These are phyloP conservation scores for Macrostomum lignano DNA, from an alignment of 1,140 invertebrate genomes.

Conservation along the genomic window DNA sequence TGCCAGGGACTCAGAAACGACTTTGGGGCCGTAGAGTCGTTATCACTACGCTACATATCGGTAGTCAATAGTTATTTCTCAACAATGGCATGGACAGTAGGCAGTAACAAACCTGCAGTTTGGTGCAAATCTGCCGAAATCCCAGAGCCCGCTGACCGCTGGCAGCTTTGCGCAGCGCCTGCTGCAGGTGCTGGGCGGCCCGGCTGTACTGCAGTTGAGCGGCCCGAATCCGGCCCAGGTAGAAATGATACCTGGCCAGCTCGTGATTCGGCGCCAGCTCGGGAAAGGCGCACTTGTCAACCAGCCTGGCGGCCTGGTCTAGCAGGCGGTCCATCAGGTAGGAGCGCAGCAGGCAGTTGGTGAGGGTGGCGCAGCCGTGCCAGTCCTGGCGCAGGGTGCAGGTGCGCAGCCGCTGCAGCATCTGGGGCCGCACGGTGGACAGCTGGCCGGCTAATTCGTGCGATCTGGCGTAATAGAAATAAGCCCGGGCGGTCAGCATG, in stretches of 20 bases:
- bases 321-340: conserved; percentile 82
- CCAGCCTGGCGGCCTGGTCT: conserved; percentile 58
- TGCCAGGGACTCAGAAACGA: too few relatives aligned
- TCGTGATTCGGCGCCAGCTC: conserved; percentile 86
- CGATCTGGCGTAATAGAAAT: conserved; percentile 72
- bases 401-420: conserved; percentile 56
- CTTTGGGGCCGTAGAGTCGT: too few relatives aligned
- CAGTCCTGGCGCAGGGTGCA: conserved; percentile 75
- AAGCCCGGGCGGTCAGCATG: conserved; percentile 71
- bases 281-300: conserved; percentile 77
- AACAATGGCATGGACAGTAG: too few relatives aligned
- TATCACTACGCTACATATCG: too few relatives aligned
- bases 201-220: conserved; percentile 80
- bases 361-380: conserved; percentile 55
- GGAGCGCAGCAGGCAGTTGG: conserved; percentile 73
- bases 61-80: too few relatives aligned
- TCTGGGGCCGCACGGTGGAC: conserved; percentile 47
- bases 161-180: conserved; percentile 69
- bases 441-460: conserved; percentile 64
- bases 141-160: conserved; percentile 81
- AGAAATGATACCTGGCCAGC: conserved; percentile 84
- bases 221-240: conserved; percentile 68
- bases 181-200: conserved; percentile 74
- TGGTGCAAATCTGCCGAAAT: too few relatives aligned
- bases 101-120: too few relatives aligned